Base-by-base conservation (phyloP, 2,888 invertebrate genomes). In the Azorinus chamasolen region DNA sequence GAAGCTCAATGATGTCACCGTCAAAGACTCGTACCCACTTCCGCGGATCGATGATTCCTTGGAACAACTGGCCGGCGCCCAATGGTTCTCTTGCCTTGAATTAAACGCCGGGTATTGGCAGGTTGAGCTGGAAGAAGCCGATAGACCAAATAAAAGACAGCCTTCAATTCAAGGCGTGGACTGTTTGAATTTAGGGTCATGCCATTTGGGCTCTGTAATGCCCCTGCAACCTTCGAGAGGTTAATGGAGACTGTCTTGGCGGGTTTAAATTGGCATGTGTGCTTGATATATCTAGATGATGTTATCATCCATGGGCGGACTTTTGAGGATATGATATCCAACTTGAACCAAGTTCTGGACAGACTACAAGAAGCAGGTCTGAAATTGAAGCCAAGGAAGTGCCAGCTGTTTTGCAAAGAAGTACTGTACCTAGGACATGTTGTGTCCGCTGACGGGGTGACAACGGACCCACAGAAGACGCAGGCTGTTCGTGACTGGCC, bases 41-140 rank as follows among this genome's bases (percentile, higher is more conserved):
- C 63, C 71, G 3, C 1, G 63, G 16, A 63, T 50, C 18, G 71
- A 63, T 25, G 63, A 71, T 20, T 54, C 53, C 1, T 27, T 53
- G 4, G 53, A 64, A 24, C 39, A 63, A 25, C 39, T 63, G 22
- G 37, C 41, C 25, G 43, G 63, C 22, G 25, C 22, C 16, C 8
- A 41, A 12, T 24, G 53, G 24, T 53, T 25, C 10, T 25, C 27
- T 20, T 24, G 70, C n/a, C 37, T 83, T 32, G 83, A 85, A 27
- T 37, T 83, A 16, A 18, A 50, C 20, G 73, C 77, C 8, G 79
- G 83, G 45, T 64, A 64, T 41, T 64, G 64, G 57, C 80, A 83
- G 50, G 57, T 82, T n/a, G 41, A 65, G 18, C 25, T 84, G 18
- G 22, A 50, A 6, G 50, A 25, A 18, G 53, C 25, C 24, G 71